phyloP scores from a whole-genome alignment of 2,797 vertebrate genomes.

The Falco columbarius region DNA sequence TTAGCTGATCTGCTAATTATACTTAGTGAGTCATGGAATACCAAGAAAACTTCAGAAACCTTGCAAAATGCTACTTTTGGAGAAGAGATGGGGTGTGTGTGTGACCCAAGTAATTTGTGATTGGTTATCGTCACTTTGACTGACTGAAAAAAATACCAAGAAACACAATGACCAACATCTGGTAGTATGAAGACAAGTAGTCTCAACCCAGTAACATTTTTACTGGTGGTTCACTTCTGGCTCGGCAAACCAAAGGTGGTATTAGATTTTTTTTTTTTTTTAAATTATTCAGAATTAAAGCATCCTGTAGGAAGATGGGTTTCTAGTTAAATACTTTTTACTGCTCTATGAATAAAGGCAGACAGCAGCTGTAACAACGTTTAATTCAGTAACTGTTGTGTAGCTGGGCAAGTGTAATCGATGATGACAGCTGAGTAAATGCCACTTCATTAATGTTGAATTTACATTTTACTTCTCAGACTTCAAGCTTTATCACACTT shows the following conservation, averaged over 20 bases:
- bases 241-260: not conserved
- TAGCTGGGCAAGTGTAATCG: not conserved
- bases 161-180: not conserved
- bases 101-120: not conserved
- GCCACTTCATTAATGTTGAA: not conserved
- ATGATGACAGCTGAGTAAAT: not conserved
- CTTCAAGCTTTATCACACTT: not conserved
- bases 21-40: not conserved
- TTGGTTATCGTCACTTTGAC: not conserved
- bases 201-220: not conserved
- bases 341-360: not conserved
- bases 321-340: not conserved
- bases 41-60: not conserved
- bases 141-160: not conserved
- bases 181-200: not conserved
- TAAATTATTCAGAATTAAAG: not conserved
- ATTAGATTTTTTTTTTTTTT: not conserved
- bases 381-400: not conserved
- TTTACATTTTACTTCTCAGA: conserved; percentile 26
- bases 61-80: not conserved
- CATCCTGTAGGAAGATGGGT: not conserved
- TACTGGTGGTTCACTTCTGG: not conserved
- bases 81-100: not conserved
- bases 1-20: not conserved
- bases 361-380: not conserved